These are phyloP conservation scores for Rhodeus uyekii DNA, from an alignment of 2,797 vertebrate genomes.

Conservation along the genomic window DNA sequence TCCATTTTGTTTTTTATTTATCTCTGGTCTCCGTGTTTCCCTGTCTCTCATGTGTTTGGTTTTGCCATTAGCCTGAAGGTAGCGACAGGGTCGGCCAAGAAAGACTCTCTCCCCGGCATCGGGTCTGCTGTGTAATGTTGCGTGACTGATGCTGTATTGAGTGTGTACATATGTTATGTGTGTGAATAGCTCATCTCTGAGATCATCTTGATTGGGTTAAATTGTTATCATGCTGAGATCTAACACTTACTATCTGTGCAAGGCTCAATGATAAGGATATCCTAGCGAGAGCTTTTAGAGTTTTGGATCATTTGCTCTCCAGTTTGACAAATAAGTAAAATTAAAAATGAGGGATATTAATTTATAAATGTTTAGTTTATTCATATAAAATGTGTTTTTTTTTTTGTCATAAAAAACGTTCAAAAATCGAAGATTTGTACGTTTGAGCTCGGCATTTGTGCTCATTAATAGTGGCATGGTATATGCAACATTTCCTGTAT, in stretches of 20 bases:
- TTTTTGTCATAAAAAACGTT: not conserved
- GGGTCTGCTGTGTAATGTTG: constrained; percentile 48
- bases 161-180: constrained; percentile 30
- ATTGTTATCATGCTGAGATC: constrained; percentile 39
- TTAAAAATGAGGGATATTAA: not conserved
- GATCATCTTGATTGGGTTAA: constrained; percentile 36
- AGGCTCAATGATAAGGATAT: not conserved
- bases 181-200: constrained; percentile 42
- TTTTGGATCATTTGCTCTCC: not conserved
- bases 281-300: not conserved
- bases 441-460: constrained; percentile 7
- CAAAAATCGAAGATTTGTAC: too few relatives aligned
- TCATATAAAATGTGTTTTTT: not conserved
- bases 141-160: constrained; percentile 34
- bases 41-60: constrained; percentile 35
- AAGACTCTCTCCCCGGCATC: constrained; percentile 36
- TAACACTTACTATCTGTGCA: not conserved
- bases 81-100: constrained; percentile 57
- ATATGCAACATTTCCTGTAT: not conserved
- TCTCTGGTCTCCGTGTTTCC: constrained; percentile 44
- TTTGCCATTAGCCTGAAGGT: constrained; percentile 57
- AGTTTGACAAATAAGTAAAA: not conserved
- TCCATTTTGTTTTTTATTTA: constrained; percentile 54
- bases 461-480: not conserved
- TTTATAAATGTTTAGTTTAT: not conserved